Conservation (phyloP, 1,140 invertebrate species). For the Venturia canescens region DNA sequence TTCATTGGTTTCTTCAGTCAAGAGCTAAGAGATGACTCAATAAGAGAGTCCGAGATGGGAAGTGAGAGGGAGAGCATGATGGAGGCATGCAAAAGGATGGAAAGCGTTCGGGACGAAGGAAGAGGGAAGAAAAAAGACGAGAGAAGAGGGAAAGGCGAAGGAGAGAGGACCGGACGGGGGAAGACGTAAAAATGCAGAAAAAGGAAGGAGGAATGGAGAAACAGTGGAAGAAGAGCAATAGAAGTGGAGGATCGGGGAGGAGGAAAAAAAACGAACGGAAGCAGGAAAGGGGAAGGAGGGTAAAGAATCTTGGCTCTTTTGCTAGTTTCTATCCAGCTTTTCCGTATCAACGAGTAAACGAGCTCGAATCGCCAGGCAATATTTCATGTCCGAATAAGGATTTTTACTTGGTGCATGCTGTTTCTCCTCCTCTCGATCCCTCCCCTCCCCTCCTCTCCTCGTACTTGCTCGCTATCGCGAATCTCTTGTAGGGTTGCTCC, state of each 20-base stretch:
- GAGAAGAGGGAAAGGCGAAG: conserved; percentile 34
- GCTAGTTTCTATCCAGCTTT: conserved; percentile 67
- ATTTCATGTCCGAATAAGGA: conserved; percentile 66
- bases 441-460: background rate
- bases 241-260: conserved; percentile 8
- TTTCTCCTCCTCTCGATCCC: conserved; percentile 50
- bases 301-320: conserved; percentile 61
- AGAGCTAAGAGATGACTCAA: background rate
- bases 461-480: conserved; percentile 16
- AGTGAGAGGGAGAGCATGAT: background rate
- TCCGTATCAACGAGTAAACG: conserved; percentile 71
- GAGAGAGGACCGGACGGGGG: conserved; percentile 54
- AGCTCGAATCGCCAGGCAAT: conserved; percentile 61
- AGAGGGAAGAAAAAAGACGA: conserved; percentile 23
- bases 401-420: conserved; percentile 51
- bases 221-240: background rate
- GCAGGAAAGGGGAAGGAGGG: conserved; percentile 28
- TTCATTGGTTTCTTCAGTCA: conserved; percentile 35
- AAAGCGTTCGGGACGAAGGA: no score
- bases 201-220: conserved; percentile 46
- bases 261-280: conserved; percentile 27
- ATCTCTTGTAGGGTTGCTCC: conserved; percentile 5
- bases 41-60: conserved; percentile 30
- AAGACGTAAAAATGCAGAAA: conserved; percentile 38
- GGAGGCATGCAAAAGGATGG: no score